Percentiles rank a stretch among this genome's conserved stretches.
Conservation (phyloP, 2,797 vertebrate genomes). For the Sebastes diaconus region DNA sequence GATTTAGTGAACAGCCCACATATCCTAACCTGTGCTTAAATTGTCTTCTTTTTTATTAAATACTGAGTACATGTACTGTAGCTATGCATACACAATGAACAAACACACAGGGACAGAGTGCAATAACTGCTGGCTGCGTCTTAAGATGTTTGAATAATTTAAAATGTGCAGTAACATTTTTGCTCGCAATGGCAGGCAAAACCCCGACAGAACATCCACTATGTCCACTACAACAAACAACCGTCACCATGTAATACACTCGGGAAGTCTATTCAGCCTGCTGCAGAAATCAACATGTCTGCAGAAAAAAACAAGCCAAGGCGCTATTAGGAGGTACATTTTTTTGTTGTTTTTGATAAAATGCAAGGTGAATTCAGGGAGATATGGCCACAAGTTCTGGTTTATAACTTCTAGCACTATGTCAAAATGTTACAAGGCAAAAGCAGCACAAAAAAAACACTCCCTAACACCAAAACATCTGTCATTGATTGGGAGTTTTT, state of each 20-base stretch:
- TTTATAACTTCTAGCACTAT: background rate
- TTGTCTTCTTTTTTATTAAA: background rate
- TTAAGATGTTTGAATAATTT: slow-evolving; percentile 16
- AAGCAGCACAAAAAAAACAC: background rate
- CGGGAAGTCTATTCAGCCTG: slow-evolving; percentile 11
- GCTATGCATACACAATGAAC: slow-evolving; percentile 38
- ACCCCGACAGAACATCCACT: slow-evolving; percentile 14
- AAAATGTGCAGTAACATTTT: slow-evolving; percentile 38
- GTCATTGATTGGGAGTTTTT: background rate
- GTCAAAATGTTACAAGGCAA: background rate
- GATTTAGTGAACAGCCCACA: slow-evolving; percentile 28
- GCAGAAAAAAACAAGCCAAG: background rate
- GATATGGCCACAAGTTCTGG: background rate
- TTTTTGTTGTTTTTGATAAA: background rate
- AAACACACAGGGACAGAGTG: slow-evolving; percentile 41
- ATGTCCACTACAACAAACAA: slow-evolving; percentile 47
- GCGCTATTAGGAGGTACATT: background rate
- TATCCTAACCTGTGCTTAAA: slow-evolving; percentile 44
- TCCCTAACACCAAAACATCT: background rate
- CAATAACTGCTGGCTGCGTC: slow-evolving; percentile 9
- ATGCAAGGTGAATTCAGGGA: background rate
- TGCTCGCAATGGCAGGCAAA: slow-evolving; percentile 36
- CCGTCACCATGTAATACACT: slow-evolving; percentile 35
- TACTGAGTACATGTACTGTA: slow-evolving; percentile 31
- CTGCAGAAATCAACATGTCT: background rate